Evolutionary conservation across 2,888 invertebrate species (phyloP).

Genomic region (Lasioglossum lativentre): DNA sequence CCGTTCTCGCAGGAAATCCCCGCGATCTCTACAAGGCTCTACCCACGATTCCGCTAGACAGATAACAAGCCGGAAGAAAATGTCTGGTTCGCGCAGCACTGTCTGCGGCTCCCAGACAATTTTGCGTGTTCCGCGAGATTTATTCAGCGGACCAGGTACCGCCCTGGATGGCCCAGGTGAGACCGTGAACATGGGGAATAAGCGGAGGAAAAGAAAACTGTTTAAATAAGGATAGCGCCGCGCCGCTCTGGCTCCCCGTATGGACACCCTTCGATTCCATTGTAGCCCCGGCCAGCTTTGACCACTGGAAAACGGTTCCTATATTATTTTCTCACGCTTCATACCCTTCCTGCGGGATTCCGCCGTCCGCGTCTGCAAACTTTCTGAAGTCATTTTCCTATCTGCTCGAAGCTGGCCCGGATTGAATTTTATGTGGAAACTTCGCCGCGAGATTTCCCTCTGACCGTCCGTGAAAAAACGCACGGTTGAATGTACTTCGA

Average conservation of each 20-base stretch:
- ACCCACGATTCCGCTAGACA: constrained; percentile 7
- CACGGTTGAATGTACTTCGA: not conserved
- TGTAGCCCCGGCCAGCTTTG: constrained; percentile 67
- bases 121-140: constrained; percentile 55
- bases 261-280: constrained; percentile 65
- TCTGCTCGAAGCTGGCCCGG: constrained; percentile 31
- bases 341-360: constrained; percentile 48
- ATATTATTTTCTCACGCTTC: constrained; percentile 66
- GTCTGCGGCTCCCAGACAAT: constrained; percentile 50
- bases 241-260: constrained; percentile 50
- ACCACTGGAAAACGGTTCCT: constrained; percentile 68
- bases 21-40: constrained; percentile 4
- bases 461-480: constrained; percentile 26
- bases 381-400: constrained; percentile 48
- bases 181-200: constrained; percentile 58
- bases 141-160: constrained; percentile 56
- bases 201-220: constrained; percentile 34
- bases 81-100: constrained; percentile 4
- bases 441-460: constrained; percentile 17
- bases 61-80: constrained; percentile 39
- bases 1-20: constrained; percentile 2
- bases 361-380: constrained; percentile 52
- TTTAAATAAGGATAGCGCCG: constrained; percentile 73
- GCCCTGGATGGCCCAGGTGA: constrained; percentile 53
- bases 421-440: constrained; percentile 41